Percentiles rank a stretch among this genome's conserved stretches.
phyloP scores from a whole-genome alignment of 2,113 vertebrate species.

The Barnardius zonarius region DNA sequence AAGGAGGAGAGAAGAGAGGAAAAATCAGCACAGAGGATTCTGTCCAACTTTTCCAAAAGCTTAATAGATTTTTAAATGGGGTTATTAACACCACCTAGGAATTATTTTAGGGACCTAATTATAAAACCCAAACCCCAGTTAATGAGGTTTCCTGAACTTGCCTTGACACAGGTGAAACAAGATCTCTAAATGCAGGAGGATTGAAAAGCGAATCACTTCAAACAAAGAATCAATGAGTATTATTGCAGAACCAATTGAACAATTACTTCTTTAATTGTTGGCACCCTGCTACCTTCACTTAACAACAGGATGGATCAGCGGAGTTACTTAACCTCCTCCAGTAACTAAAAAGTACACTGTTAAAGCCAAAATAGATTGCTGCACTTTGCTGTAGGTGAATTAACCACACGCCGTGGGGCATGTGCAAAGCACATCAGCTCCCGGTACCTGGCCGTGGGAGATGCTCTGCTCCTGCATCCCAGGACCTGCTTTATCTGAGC shows the following conservation, averaged over 20 bases:
- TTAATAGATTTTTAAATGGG: conserved; percentile 97
- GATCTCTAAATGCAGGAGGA: conserved; percentile 61
- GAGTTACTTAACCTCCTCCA: conserved; percentile 33
- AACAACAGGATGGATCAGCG: conserved; percentile 34
- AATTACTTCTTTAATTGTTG: conserved; percentile 66
- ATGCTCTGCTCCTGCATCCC: background rate
- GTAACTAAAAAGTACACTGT: background rate
- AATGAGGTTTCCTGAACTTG: conserved; percentile 90
- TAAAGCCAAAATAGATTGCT: background rate
- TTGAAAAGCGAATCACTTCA: conserved; percentile 46
- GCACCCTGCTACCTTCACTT: conserved; percentile 42
- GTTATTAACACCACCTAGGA: conserved; percentile 98
- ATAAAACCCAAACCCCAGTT: conserved; percentile 87
- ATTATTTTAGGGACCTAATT: conserved; percentile 99
- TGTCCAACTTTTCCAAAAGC: conserved; percentile 85
- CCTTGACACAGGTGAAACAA: conserved; percentile 75
- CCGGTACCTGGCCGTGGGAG: background rate
- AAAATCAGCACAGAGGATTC: conserved; percentile 72
- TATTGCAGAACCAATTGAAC: conserved; percentile 54
- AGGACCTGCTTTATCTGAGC: background rate
- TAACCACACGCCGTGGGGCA: background rate
- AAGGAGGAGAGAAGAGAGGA: background rate
- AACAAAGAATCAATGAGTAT: conserved; percentile 37
- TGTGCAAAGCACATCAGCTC: background rate
- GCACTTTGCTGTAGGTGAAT: background rate